Evolutionary conservation across 2,113 vertebrate genomes (phyloP).

Genomic region (Lophochroa leadbeateri): DNA sequence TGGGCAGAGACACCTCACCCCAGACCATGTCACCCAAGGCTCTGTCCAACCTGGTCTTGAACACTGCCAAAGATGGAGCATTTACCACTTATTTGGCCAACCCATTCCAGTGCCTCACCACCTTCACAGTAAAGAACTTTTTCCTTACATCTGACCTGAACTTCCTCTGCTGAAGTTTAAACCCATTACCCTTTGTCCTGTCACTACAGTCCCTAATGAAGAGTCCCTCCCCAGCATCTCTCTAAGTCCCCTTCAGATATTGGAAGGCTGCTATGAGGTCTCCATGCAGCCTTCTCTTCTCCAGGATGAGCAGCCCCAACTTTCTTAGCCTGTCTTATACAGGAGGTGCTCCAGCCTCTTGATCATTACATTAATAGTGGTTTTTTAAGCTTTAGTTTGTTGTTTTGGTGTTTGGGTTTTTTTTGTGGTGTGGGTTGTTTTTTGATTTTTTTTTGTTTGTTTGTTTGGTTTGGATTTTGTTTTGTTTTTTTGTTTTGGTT

Average conservation of each 20-base stretch:
- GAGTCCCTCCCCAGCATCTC: not conserved
- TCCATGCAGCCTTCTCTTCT: not conserved
- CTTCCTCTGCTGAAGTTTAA: not conserved
- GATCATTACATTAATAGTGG: not conserved
- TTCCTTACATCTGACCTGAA: not conserved
- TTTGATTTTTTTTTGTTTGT: too few species aligned
- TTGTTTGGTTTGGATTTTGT: too few species aligned
- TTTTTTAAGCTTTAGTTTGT: not conserved
- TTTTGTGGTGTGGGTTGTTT: not conserved
- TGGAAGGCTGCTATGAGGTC: not conserved
- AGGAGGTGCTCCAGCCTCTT: not conserved
- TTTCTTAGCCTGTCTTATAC: not conserved
- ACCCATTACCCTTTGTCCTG: not conserved
- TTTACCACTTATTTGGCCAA: not conserved
- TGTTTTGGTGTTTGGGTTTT: not conserved
- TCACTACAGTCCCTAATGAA: not conserved
- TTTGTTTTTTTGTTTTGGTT: too few species aligned
- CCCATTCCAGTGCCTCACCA: not conserved
- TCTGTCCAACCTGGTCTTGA: not conserved
- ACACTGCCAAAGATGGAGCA: not conserved
- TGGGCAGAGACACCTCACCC: not conserved
- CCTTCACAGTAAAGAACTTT: not conserved
- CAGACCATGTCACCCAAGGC: not conserved
- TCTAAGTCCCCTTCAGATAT: not conserved
- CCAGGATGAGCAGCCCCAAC: not conserved